These are phyloP conservation scores for Platerodrilus igneus DNA, from an alignment of 2,888 invertebrate genomes.

Conservation along the genomic window DNA sequence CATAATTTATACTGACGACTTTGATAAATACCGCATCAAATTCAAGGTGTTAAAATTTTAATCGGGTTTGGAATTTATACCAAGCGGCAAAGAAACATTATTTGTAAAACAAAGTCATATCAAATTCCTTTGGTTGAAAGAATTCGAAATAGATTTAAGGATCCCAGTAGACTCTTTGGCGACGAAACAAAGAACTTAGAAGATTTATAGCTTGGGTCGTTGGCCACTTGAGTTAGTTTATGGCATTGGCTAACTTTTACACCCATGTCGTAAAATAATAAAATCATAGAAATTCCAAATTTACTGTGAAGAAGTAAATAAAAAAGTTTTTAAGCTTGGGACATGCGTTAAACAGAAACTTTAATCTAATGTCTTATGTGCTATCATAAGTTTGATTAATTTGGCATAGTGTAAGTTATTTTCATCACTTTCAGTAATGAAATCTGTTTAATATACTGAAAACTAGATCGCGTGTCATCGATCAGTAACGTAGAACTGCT, in stretches of 20 bases:
- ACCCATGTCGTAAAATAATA: slow-evolving; percentile 25
- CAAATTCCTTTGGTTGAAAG: slow-evolving; percentile 5
- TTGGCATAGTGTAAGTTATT: too few species aligned
- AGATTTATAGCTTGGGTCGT: slow-evolving; percentile 31
- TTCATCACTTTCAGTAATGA: too few species aligned
- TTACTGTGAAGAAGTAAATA: slow-evolving; percentile 19
- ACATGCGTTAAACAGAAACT: too few species aligned
- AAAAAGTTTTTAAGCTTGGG: too few species aligned
- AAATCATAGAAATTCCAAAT: slow-evolving; percentile 21
- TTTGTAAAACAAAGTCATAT: slow-evolving; percentile 4
- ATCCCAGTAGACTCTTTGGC: slow-evolving; percentile 30
- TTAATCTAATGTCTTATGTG: too few species aligned
- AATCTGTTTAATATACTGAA: too few species aligned
- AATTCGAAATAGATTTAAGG: not conserved
- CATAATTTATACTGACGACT: too few species aligned
- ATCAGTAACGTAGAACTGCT: too few species aligned
- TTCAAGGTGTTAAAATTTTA: slow-evolving; percentile 33
- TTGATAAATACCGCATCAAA: slow-evolving; percentile 29
- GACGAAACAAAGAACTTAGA: slow-evolving; percentile 32
- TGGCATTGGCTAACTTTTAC: too few species aligned
- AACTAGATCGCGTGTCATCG: too few species aligned
- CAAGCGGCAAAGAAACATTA: slow-evolving; percentile 20
- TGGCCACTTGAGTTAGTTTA: slow-evolving; percentile 23
- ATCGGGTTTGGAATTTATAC: slow-evolving; percentile 15
- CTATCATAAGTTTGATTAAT: too few species aligned